Conservation (phyloP, 2,888 invertebrate species). For the Periphyllus acericola region DNA sequence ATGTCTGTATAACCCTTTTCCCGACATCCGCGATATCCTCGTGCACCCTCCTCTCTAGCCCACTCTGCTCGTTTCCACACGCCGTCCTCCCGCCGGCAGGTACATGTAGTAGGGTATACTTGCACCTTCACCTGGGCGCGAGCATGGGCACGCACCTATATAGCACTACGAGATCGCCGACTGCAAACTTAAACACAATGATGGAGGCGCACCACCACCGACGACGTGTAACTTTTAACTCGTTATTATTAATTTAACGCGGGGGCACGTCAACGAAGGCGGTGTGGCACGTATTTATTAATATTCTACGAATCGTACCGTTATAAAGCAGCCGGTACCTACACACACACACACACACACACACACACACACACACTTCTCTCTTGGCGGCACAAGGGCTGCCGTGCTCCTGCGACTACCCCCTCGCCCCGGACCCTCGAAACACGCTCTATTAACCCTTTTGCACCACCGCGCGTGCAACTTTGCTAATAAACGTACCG, state of each 20-base stretch:
- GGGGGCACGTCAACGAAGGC: neutral
- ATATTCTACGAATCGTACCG: slow-evolving; percentile 23
- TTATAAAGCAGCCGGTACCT: neutral
- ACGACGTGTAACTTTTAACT: slow-evolving; percentile 52
- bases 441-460: slow-evolving; percentile 22
- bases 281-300: slow-evolving; percentile 35
- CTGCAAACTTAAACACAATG: slow-evolving; percentile 44
- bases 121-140: neutral
- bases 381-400: neutral
- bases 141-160: neutral
- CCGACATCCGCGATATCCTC: neutral
- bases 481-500: slow-evolving; percentile 51
- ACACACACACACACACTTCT: neutral
- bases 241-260: slow-evolving; percentile 56
- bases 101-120: neutral
- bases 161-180: neutral
- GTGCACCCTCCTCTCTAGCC: neutral
- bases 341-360: neutral
- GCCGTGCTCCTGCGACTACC: neutral
- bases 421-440: neutral
- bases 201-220: neutral
- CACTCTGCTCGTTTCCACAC: neutral
- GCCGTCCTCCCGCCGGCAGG: neutral
- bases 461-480: neutral
- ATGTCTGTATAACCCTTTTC: slow-evolving; percentile 48